Percentiles rank a stretch among this genome's conserved stretches.
phyloP scores from a whole-genome alignment of 2,113 vertebrate genomes.

The Takifugu flavidus region DNA sequence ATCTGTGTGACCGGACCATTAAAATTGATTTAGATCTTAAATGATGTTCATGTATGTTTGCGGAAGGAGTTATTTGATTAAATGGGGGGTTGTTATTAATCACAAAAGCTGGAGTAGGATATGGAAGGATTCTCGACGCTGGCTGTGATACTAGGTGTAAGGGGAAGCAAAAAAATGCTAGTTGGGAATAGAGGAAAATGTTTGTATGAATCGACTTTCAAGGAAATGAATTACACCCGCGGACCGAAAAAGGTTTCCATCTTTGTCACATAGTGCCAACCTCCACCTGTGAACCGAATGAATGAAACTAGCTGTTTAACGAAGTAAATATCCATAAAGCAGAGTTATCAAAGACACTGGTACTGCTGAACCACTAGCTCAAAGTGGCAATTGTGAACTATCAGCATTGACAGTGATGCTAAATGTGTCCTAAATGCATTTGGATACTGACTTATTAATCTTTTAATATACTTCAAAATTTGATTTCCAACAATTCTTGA shows the following conservation, averaged over 20 bases:
- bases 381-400: no score
- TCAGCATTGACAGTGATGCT: no score
- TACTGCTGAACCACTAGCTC: slow-evolving; percentile 9
- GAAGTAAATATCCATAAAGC: slow-evolving; percentile 57
- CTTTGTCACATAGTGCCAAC: slow-evolving; percentile 45
- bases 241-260: neutral
- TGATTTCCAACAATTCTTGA: neutral
- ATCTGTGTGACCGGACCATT: slow-evolving; percentile 27
- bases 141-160: slow-evolving; percentile 7
- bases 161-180: neutral
- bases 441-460: neutral
- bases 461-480: neutral
- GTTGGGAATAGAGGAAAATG: neutral
- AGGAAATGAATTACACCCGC: no score
- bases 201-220: slow-evolving; percentile 1
- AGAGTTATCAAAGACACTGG: slow-evolving; percentile 18
- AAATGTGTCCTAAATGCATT: no score
- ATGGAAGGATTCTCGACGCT: neutral
- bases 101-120: no score
- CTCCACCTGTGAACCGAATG: slow-evolving; percentile 44
- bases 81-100: no score
- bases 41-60: no score
- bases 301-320: slow-evolving; percentile 30
- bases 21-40: slow-evolving; percentile 41
- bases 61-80: no score